Conservation (phyloP, 1,140 invertebrate genomes). For the Holotrichia oblita region DNA sequence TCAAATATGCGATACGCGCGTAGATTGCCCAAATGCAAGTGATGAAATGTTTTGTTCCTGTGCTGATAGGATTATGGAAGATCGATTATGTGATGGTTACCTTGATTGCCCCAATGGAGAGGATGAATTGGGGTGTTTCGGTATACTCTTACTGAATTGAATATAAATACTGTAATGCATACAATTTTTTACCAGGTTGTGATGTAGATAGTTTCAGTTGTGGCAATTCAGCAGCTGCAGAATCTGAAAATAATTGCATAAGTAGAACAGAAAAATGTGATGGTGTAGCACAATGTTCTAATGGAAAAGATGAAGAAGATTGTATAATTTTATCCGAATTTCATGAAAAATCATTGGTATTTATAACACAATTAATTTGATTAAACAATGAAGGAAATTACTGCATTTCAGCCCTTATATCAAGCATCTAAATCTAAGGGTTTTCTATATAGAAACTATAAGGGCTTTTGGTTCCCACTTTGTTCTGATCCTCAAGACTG, state of each 20-base stretch:
- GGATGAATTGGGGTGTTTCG: conserved; percentile 81
- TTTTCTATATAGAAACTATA: conserved; percentile 76
- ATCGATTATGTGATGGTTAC: conserved; percentile 82
- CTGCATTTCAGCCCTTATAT: conserved; percentile 63
- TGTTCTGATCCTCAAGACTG: conserved; percentile 71
- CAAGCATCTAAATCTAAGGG: conserved; percentile 74
- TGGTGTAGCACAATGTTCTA: conserved; percentile 71
- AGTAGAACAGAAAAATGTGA: conserved; percentile 73
- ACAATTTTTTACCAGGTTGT: conserved; percentile 66
- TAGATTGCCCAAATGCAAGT: conserved; percentile 82
- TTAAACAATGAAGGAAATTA: background rate
- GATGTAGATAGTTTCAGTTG: conserved; percentile 71
- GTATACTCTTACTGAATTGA: conserved; percentile 48
- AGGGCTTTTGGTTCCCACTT: conserved; percentile 82
- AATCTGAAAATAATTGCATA: conserved; percentile 66
- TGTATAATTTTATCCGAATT: conserved; percentile 72
- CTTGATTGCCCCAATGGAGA: conserved; percentile 79
- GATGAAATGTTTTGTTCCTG: conserved; percentile 83
- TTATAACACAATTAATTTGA: conserved; percentile 41
- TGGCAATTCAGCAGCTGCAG: conserved; percentile 63
- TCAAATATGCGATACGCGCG: conserved; percentile 76
- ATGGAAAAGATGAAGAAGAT: conserved; percentile 78
- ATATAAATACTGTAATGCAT: conserved; percentile 21
- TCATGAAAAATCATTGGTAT: conserved; percentile 65
- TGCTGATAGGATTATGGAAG: conserved; percentile 68